These are phyloP conservation scores for Ambastaia sidthimunki DNA, from an alignment of 2,797 vertebrate genomes.

Conservation along the genomic window DNA sequence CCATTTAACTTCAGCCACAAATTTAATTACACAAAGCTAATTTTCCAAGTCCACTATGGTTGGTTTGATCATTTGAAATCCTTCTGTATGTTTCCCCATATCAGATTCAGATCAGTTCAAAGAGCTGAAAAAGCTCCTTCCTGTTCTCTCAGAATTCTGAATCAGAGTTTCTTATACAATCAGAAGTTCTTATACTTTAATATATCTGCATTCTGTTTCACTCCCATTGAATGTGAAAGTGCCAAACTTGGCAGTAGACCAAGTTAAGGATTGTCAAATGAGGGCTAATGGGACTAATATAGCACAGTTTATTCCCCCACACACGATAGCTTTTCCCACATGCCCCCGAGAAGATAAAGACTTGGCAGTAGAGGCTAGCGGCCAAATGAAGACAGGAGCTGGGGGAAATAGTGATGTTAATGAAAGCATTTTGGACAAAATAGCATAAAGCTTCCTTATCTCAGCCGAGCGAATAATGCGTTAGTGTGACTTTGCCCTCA, in stretches of 20 bases:
- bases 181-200: neutral
- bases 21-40: too few relatives aligned
- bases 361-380: slow-evolving; percentile 32
- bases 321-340: slow-evolving; percentile 38
- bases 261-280: slow-evolving; percentile 35
- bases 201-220: slow-evolving; percentile 16
- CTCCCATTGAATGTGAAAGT: slow-evolving; percentile 24
- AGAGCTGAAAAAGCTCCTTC: neutral
- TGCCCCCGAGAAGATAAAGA: slow-evolving; percentile 50
- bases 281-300: slow-evolving; percentile 45
- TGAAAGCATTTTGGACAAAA: slow-evolving; percentile 44
- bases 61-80: slow-evolving; percentile 18
- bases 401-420: slow-evolving; percentile 43
- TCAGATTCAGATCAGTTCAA: slow-evolving; percentile 1
- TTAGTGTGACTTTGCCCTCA: slow-evolving; percentile 47
- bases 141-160: neutral
- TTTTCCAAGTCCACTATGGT: neutral
- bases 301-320: slow-evolving; percentile 23
- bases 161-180: too few relatives aligned
- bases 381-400: slow-evolving; percentile 44
- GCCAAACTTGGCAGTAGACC: slow-evolving; percentile 20
- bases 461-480: slow-evolving; percentile 41
- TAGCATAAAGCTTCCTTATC: slow-evolving; percentile 42
- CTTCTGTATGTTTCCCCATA: neutral
- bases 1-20: too few relatives aligned